Evolutionary conservation across 1,140 invertebrate genomes (phyloP).

Genomic region (Habropoda laboriosa): DNA sequence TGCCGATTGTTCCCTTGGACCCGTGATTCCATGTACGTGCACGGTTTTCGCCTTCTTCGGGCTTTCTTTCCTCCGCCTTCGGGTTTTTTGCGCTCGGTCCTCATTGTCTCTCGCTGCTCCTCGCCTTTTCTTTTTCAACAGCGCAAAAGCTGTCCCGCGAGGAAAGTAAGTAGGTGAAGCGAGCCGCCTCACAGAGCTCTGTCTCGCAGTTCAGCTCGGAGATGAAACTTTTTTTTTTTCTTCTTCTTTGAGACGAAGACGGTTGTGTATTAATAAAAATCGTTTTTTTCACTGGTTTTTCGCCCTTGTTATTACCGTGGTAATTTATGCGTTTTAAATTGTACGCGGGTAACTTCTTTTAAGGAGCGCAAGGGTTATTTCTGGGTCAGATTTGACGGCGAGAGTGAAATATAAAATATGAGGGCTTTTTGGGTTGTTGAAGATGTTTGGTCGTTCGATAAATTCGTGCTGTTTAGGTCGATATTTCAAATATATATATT

Average conservation of each 20-base stretch:
- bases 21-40: neutral
- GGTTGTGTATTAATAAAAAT: constrained; percentile 21
- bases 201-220: neutral
- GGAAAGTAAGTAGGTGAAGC: constrained; percentile 24
- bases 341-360: neutral
- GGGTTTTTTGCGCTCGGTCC: neutral
- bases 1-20: constrained; percentile 70
- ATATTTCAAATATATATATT: no score
- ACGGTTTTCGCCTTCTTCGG: constrained; percentile 53
- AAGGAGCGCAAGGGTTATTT: neutral
- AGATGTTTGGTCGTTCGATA: no score
- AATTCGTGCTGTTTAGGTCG: no score
- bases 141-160: neutral
- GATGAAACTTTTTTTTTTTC: neutral
- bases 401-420: neutral
- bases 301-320: neutral
- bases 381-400: neutral
- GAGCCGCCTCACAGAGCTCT: no score
- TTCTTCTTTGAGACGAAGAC: neutral
- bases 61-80: constrained; percentile 35
- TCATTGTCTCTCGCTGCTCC: neutral
- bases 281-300: neutral
- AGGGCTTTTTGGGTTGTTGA: no score
- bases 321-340: constrained; percentile 19
- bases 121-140: neutral